A percentile compares a stretch with the other conserved stretches of the same genome.
Conservation (phyloP, 2,888 invertebrate genomes). For the Drosophila nr. perissopoda region DNA sequence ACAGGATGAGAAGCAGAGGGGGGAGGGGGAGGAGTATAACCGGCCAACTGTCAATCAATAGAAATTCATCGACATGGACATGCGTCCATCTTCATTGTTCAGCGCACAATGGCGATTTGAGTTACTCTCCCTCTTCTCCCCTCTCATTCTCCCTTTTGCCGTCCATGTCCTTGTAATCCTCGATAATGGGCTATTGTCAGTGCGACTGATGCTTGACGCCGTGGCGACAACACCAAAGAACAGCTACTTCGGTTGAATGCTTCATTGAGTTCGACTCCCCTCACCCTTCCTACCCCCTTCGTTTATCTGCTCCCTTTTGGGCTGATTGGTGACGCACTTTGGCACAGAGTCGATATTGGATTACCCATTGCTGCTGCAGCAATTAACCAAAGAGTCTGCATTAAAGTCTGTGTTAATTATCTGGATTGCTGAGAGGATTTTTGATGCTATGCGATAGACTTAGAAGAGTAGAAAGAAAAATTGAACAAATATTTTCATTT, state of each 20-base stretch:
- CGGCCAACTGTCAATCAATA: constrained; percentile 67
- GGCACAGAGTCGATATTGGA: constrained; percentile 30
- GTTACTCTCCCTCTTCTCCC: constrained; percentile 11
- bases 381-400: constrained; percentile 47
- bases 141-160: constrained; percentile 1
- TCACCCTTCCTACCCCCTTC: not conserved
- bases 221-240: constrained; percentile 16
- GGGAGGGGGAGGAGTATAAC: constrained; percentile 21
- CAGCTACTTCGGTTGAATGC: constrained; percentile 43
- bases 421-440: constrained; percentile 3
- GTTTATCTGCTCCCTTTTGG: constrained; percentile 4
- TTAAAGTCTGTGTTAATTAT: constrained; percentile 38
- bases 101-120: constrained; percentile 63
- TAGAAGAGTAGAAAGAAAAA: not conserved
- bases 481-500: not conserved
- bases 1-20: not conserved
- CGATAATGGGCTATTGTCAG: constrained; percentile 75
- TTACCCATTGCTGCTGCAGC: constrained; percentile 33
- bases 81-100: constrained; percentile 57
- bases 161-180: constrained; percentile 64
- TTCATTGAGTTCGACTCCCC: constrained; percentile 6
- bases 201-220: constrained; percentile 57
- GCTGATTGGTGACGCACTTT: constrained; percentile 52
- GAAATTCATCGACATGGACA: constrained; percentile 58
- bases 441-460: not conserved